Percentiles rank a stretch among this genome's conserved stretches.
Conservation (phyloP, 2,797 vertebrate species). For the Nyctibius grandis region DNA sequence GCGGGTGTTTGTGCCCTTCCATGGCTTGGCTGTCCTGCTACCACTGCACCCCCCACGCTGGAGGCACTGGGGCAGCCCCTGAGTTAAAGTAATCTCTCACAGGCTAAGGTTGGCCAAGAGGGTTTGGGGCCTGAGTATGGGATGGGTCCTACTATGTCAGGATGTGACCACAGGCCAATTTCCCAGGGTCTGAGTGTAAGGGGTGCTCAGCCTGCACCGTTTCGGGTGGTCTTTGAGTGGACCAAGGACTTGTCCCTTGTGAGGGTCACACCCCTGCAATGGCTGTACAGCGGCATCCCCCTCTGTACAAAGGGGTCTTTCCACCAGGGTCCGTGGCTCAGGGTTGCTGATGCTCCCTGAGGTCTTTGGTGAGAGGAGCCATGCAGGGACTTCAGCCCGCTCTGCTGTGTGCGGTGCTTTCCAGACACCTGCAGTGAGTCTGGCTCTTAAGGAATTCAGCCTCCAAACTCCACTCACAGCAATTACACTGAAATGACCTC, state of each 20-base stretch:
- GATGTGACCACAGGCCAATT: accelerated
- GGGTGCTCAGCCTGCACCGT: not conserved
- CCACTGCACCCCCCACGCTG: accelerated
- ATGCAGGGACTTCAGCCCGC: not conserved
- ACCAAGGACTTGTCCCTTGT: accelerated
- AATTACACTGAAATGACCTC: not conserved
- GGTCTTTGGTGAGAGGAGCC: not conserved
- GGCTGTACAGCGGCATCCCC: not conserved
- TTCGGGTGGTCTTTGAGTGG: not conserved
- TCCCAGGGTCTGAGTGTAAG: too few relatives aligned
- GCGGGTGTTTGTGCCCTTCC: not conserved
- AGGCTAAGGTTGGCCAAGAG: too few relatives aligned
- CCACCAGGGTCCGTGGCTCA: accelerated
- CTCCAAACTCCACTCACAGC: not conserved
- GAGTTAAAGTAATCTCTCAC: not conserved
- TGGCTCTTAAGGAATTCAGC: not conserved
- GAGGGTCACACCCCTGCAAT: not conserved
- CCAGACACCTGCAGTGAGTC: not conserved
- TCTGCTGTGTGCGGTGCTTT: not conserved
- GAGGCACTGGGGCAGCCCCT: not conserved
- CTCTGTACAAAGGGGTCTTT: not conserved
- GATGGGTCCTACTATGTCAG: not conserved
- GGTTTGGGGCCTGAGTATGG: accelerated
- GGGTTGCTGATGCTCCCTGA: not conserved
- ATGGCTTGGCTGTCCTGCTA: accelerated